Percentiles rank a stretch among this genome's conserved stretches.
Evolutionary conservation across 2,797 vertebrate genomes (phyloP).

Genomic region (Crocidura indochinensis): DNA sequence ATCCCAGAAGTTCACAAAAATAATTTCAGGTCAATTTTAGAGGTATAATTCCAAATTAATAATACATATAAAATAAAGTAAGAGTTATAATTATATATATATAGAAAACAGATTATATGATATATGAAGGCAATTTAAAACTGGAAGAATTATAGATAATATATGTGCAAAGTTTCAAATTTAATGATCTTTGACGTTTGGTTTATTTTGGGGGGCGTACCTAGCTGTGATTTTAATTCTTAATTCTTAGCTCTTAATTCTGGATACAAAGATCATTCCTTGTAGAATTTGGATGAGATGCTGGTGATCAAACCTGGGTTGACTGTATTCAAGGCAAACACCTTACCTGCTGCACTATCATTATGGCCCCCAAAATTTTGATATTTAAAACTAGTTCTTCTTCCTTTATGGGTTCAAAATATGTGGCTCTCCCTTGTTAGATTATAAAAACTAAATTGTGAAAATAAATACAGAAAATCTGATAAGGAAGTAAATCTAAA

Average conservation of each 20-base stretch:
- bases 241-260: too few species aligned
- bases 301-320: too few species aligned
- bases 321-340: too few species aligned
- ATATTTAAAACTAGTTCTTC: conserved; percentile 22
- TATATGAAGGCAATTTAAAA: conserved; percentile 5
- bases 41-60: not conserved
- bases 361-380: not conserved
- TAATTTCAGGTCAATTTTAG: conserved; percentile 45
- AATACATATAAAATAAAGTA: conserved; percentile 53
- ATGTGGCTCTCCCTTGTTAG: too few species aligned
- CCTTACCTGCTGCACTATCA: too few species aligned
- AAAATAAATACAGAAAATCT: not conserved
- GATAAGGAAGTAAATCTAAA: not conserved
- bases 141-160: conserved; percentile 43
- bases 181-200: not conserved
- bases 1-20: conserved; percentile 23
- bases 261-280: too few species aligned
- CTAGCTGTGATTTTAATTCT: too few species aligned
- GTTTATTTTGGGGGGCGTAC: too few species aligned
- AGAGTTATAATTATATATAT: conserved; percentile 30
- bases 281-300: too few species aligned
- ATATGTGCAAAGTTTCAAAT: not conserved
- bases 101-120: not conserved
- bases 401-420: not conserved
- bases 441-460: too few species aligned